Evolutionary conservation across 53 echinoderm and acorn worm genomes (phyloP).

Genomic region (Antedon mediterranea): DNA sequence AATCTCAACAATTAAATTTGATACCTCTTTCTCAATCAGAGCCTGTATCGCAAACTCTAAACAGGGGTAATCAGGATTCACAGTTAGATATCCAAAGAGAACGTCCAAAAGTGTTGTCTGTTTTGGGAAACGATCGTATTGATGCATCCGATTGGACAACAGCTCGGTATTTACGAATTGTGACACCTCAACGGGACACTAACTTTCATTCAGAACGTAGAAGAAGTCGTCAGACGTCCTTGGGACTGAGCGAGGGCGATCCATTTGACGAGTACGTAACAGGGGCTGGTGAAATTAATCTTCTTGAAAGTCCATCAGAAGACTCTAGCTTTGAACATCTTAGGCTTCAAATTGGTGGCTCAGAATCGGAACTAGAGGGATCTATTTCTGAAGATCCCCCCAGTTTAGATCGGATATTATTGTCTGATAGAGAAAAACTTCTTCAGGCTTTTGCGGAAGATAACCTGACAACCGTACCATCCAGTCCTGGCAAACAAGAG

Average conservation of each 20-base stretch:
- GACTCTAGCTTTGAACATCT: conserved; percentile 62
- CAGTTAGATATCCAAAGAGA: neutral
- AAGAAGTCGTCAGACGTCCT: conserved; percentile 10
- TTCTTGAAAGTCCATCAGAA: conserved; percentile 71
- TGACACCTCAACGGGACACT: conserved; percentile 28
- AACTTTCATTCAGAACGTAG: neutral
- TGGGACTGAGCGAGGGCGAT: conserved; percentile 33
- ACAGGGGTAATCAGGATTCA: neutral
- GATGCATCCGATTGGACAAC: conserved; percentile 23
- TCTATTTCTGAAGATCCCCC: neutral
- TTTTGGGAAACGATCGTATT: conserved; percentile 19
- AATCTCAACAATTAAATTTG: neutral
- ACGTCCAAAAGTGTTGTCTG: neutral
- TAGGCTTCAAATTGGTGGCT: conserved; percentile 47
- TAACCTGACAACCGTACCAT: neutral
- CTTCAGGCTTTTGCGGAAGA: neutral
- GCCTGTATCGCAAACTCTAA: neutral
- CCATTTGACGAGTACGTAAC: conserved; percentile 51
- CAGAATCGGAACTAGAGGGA: conserved; percentile 52
- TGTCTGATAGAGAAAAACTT: neutral
- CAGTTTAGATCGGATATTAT: neutral
- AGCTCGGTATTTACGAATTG: conserved; percentile 35
- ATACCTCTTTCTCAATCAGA: neutral
- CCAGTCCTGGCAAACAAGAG: neutral
- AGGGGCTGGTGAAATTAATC: conserved; percentile 34